Conservation (phyloP, 2,888 invertebrate species). For the Thereva nobilitata region DNA sequence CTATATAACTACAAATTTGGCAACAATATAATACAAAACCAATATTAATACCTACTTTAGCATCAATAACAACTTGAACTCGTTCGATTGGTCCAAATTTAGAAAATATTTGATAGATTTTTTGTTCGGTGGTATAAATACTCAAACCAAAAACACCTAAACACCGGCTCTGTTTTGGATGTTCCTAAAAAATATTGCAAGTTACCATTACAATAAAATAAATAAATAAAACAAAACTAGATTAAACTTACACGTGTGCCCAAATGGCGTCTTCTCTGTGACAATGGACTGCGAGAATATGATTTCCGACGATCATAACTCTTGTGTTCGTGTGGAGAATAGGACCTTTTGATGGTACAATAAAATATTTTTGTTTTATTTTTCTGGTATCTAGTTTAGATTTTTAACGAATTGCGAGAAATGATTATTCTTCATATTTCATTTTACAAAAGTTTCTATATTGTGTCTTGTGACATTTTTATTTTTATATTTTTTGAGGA, state of each 20-base stretch:
- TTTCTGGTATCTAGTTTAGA: neutral
- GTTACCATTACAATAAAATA: conserved; percentile 11
- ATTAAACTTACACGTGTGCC: conserved; percentile 68
- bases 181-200: conserved; percentile 43
- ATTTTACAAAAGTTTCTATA: conserved; percentile 14
- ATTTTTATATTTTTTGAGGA: no score
- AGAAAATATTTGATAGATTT: conserved; percentile 88
- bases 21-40: neutral
- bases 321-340: conserved; percentile 64
- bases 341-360: conserved; percentile 54
- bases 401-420: conserved; percentile 12
- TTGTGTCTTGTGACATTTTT: neutral
- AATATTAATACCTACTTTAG: conserved; percentile 63
- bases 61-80: conserved; percentile 93
- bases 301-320: conserved; percentile 66
- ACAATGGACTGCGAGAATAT: conserved; percentile 79
- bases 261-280: conserved; percentile 74
- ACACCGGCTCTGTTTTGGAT: conserved; percentile 83
- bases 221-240: neutral
- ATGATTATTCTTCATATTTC: conserved; percentile 15
- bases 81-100: conserved; percentile 92
- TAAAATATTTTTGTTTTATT: conserved; percentile 12
- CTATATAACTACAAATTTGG: neutral
- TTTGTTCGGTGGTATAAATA: conserved; percentile 88
- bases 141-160: conserved; percentile 95